Conservation (phyloP, 2,888 invertebrate genomes). For the Drosophila maculinotata region DNA sequence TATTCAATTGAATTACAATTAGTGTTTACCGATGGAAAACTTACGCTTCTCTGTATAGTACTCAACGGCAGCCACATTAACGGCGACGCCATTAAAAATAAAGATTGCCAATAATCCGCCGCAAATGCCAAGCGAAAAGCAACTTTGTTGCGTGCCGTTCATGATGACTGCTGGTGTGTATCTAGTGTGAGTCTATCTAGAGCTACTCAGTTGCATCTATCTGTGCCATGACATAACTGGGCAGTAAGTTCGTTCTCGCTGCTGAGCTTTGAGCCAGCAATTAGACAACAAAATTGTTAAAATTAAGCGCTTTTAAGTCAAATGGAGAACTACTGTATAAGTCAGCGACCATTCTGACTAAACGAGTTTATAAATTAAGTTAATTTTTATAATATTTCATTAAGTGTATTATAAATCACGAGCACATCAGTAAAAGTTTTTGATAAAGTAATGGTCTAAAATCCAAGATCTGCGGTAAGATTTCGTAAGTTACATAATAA, state of each 20-base stretch:
- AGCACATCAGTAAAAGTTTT: background rate
- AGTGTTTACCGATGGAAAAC: conserved; percentile 20
- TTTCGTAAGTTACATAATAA: too few species aligned
- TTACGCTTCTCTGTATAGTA: conserved; percentile 74
- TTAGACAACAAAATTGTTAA: conserved; percentile 30
- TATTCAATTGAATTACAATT: background rate
- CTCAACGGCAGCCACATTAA: conserved; percentile 45
- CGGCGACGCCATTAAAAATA: conserved; percentile 26
- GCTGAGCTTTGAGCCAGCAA: conserved; percentile 32
- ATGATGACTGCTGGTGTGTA: conserved; percentile 34
- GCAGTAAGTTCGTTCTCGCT: conserved; percentile 16
- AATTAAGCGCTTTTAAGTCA: conserved; percentile 20
- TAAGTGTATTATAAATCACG: background rate
- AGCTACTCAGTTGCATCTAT: conserved; percentile 28
- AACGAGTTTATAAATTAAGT: background rate
- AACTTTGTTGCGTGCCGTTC: conserved; percentile 27
- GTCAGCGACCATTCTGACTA: conserved; percentile 12
- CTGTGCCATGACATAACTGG: conserved; percentile 10
- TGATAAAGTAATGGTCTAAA: too few species aligned
- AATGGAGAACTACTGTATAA: conserved; percentile 1
- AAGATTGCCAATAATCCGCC: conserved; percentile 44
- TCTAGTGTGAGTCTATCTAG: conserved; percentile 21
- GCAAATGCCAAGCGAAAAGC: conserved; percentile 15
- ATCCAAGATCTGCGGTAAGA: too few species aligned
- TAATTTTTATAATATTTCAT: background rate